Evolutionary conservation across 1,140 invertebrate genomes (phyloP).

Genomic region (Oryzaephilus surinamensis): DNA sequence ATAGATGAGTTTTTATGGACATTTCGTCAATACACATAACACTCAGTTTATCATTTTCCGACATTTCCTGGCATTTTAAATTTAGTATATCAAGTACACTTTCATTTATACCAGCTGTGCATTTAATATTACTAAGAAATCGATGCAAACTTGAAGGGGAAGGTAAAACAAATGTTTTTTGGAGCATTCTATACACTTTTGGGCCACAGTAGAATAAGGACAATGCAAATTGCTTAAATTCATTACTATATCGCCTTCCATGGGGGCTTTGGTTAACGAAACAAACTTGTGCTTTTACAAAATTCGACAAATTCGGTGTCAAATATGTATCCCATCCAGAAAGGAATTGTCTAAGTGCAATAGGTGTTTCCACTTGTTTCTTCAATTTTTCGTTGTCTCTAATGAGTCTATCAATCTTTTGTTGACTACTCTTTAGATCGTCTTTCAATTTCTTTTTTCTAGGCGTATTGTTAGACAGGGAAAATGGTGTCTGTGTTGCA

Average conservation of each 20-base stretch:
- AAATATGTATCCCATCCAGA: too few species aligned
- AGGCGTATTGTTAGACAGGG: too few species aligned
- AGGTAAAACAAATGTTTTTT: slow-evolving; percentile 4
- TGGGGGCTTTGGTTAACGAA: slow-evolving; percentile 5
- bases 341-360: too few species aligned
- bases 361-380: too few species aligned
- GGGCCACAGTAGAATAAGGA: slow-evolving; percentile 4
- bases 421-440: too few species aligned
- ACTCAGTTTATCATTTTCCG: slow-evolving; percentile 11
- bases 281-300: slow-evolving; percentile 7
- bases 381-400: too few species aligned
- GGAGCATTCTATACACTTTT: slow-evolving; percentile 6
- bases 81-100: slow-evolving; percentile 1
- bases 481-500: too few species aligned
- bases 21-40: slow-evolving; percentile 18
- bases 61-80: neutral
- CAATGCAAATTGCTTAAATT: slow-evolving; percentile 9
- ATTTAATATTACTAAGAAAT: neutral
- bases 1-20: slow-evolving; percentile 14
- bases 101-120: neutral
- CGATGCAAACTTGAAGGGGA: neutral
- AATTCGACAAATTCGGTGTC: too few species aligned
- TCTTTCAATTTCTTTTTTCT: too few species aligned
- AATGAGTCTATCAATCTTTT: too few species aligned
- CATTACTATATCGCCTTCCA: slow-evolving; percentile 2